phyloP scores from a whole-genome alignment of 92 coral and sea anemone species.

The Isaurus tuberculatus region DNA sequence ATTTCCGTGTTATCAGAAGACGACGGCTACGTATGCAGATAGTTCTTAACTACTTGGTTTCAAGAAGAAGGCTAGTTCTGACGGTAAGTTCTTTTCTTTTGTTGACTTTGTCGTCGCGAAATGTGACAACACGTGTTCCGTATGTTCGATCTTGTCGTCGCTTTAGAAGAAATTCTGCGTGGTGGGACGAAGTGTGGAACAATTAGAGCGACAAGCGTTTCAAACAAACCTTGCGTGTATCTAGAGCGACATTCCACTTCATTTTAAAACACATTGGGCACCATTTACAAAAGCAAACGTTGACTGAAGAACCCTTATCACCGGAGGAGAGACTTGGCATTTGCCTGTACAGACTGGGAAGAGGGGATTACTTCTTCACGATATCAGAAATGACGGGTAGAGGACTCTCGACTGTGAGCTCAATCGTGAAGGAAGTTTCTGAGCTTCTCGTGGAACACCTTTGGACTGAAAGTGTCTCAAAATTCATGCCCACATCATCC shows the following conservation, averaged over 20 bases:
- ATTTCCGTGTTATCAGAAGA: too few species aligned
- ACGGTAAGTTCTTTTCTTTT: too few species aligned
- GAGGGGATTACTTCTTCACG: neutral
- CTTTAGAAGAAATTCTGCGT: neutral
- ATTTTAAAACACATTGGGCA: neutral
- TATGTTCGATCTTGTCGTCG: neutral
- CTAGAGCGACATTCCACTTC: neutral
- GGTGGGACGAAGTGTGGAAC: conserved; percentile 10
- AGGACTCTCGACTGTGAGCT: conserved; percentile 13
- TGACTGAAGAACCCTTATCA: conserved; percentile 11
- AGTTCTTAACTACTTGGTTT: too few species aligned
- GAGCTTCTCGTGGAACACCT: neutral
- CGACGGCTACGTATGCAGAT: too few species aligned
- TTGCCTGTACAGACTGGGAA: conserved; percentile 9
- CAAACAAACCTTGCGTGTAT: neutral
- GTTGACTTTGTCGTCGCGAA: neutral
- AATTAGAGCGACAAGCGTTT: neutral
- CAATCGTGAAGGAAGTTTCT: conserved; percentile 4
- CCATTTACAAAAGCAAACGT: conserved; percentile 3
- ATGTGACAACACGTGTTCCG: neutral
- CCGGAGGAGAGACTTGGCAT: neutral
- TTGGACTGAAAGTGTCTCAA: neutral
- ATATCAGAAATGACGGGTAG: neutral
- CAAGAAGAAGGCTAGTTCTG: too few species aligned
- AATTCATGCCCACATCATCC: neutral